phyloP scores from a whole-genome alignment of 2,888 invertebrate genomes.

The Tachystola acroxantha region DNA sequence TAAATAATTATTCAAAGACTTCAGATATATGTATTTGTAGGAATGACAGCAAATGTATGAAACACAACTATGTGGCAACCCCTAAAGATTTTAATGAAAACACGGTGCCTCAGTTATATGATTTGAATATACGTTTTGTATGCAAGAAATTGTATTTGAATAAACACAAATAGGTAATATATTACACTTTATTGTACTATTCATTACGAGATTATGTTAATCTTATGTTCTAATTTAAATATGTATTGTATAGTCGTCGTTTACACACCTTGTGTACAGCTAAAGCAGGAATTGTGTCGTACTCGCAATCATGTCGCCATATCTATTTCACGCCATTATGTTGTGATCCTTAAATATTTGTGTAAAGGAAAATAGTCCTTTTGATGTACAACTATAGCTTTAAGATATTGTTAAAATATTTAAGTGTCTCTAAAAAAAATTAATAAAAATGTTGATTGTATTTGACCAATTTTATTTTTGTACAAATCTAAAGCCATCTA shows the following conservation, averaged over 20 bases:
- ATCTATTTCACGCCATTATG: too few relatives aligned
- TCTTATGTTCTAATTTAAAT: constrained; percentile 5
- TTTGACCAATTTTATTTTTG: too few relatives aligned
- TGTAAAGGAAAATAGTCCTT: too few relatives aligned
- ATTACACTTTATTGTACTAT: background rate
- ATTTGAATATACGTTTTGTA: constrained; percentile 83
- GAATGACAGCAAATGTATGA: constrained; percentile 63
- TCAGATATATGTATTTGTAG: constrained; percentile 65
- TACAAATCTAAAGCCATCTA: too few relatives aligned
- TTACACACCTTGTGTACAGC: too few relatives aligned
- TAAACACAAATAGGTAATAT: constrained; percentile 19
- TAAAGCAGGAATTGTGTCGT: too few relatives aligned
- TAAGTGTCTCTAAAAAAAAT: too few relatives aligned
- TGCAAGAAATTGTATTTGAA: constrained; percentile 74
- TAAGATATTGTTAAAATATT: too few relatives aligned
- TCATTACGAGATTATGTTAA: constrained; percentile 1
- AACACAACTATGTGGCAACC: constrained; percentile 48
- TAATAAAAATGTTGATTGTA: too few relatives aligned
- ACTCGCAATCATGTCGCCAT: too few relatives aligned
- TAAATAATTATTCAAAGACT: constrained; percentile 18
- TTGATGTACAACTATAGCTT: too few relatives aligned
- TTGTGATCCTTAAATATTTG: too few relatives aligned
- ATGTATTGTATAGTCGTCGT: background rate
- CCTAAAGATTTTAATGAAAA: constrained; percentile 46
- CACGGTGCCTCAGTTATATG: constrained; percentile 80